phyloP scores from a whole-genome alignment of 64 coral and sea anemone genomes.

The Actinia equina region DNA sequence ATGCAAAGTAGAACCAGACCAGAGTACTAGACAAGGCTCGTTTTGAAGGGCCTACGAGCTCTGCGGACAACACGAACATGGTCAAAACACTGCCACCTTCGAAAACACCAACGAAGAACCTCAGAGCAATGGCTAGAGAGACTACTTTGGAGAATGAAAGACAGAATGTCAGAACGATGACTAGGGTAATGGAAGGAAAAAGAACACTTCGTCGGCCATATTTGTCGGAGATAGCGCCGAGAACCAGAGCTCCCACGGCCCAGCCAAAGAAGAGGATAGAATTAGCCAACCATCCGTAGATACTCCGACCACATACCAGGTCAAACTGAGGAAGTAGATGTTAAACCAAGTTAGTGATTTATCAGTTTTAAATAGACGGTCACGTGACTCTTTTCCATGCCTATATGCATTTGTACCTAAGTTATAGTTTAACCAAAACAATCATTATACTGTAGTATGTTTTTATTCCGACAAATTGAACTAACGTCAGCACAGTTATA shows the following conservation, averaged over 20 bases:
- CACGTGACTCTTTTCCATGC: too few relatives aligned
- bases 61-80: conserved; percentile 75
- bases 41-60: conserved; percentile 84
- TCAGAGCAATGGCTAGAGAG: conserved; percentile 58
- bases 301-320: conserved; percentile 65
- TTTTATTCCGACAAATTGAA: too few relatives aligned
- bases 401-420: too few relatives aligned
- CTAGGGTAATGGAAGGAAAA: conserved; percentile 61
- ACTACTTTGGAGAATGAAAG: conserved; percentile 70
- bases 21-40: conserved; percentile 61
- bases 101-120: conserved; percentile 82
- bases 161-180: conserved; percentile 58
- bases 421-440: too few relatives aligned
- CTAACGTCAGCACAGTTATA: too few relatives aligned
- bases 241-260: conserved; percentile 68
- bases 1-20: conserved; percentile 85
- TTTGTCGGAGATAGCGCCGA: conserved; percentile 74
- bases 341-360: neutral
- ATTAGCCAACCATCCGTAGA: conserved; percentile 80
- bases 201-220: conserved; percentile 81
- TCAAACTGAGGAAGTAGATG: conserved; percentile 65
- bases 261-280: conserved; percentile 81
- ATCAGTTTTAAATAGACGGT: neutral
- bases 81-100: conserved; percentile 59
- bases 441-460: too few relatives aligned